A percentile compares a stretch with the other conserved stretches of the same genome.
These are phyloP conservation scores for Trachelus iudaicus DNA, from an alignment of 2,888 invertebrate genomes.

Conservation along the genomic window DNA sequence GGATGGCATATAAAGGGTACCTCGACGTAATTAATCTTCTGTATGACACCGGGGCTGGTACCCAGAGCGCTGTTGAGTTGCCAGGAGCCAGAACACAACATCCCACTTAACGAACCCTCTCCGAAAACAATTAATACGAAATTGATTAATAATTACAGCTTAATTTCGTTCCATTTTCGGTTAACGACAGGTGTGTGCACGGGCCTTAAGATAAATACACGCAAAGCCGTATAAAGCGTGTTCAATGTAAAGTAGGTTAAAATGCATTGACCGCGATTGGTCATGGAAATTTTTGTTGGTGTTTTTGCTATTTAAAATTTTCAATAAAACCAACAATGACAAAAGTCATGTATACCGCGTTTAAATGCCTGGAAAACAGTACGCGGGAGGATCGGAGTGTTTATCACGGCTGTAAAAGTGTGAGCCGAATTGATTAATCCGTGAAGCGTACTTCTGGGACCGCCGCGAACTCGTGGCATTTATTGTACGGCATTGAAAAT, in stretches of 20 bases:
- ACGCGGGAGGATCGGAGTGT: neutral
- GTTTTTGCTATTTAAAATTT: neutral
- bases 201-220: neutral
- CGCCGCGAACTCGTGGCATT: conserved; percentile 20
- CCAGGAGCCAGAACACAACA: conserved; percentile 55
- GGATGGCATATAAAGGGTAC: conserved; percentile 35
- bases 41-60: conserved; percentile 51
- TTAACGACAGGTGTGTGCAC: neutral
- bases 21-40: conserved; percentile 52
- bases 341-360: neutral
- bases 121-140: conserved; percentile 59
- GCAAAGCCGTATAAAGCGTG: neutral
- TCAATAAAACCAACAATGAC: neutral
- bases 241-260: neutral
- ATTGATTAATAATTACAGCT: conserved; percentile 59
- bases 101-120: conserved; percentile 54
- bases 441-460: neutral
- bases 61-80: conserved; percentile 34
- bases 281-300: neutral
- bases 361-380: neutral
- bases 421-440: neutral
- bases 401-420: neutral
- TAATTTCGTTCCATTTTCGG: conserved; percentile 8
- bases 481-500: conserved; percentile 35
- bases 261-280: neutral